phyloP scores from a whole-genome alignment of 2,113 vertebrate species.

The Delphinapterus leucas region DNA sequence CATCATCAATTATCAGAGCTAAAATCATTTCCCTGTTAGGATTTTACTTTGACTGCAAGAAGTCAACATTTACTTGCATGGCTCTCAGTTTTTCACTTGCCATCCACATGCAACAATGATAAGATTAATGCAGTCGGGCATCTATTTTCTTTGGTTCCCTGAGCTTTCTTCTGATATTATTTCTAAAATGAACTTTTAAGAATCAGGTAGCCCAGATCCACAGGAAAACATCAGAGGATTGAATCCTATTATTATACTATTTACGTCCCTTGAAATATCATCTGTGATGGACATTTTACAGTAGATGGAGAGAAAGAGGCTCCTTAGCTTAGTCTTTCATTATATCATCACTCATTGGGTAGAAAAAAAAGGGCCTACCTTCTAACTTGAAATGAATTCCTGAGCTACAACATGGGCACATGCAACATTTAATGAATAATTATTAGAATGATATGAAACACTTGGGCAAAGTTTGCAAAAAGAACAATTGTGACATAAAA shows the following conservation, averaged over 20 bases:
- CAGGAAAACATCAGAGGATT: neutral
- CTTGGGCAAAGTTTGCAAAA: constrained; percentile 76
- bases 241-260: constrained; percentile 26
- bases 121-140: constrained; percentile 71
- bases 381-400: constrained; percentile 77
- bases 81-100: constrained; percentile 74
- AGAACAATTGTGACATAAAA: constrained; percentile 61
- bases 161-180: neutral
- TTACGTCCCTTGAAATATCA: constrained; percentile 26
- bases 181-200: constrained; percentile 4
- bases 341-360: neutral
- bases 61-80: constrained; percentile 63
- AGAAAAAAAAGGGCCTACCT: constrained; percentile 77
- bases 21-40: constrained; percentile 36
- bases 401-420: constrained; percentile 76
- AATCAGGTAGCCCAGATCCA: neutral
- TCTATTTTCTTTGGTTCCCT: constrained; percentile 37
- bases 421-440: constrained; percentile 82
- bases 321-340: constrained; percentile 10
- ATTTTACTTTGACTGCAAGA: constrained; percentile 40
- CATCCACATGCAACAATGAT: constrained; percentile 37
- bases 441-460: constrained; percentile 82
- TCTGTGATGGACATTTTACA: neutral
- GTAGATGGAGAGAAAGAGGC: constrained; percentile 5
- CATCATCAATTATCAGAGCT: constrained; percentile 43